Evolutionary conservation across 2,888 invertebrate genomes (phyloP).

Genomic region (Troides aeacus): DNA sequence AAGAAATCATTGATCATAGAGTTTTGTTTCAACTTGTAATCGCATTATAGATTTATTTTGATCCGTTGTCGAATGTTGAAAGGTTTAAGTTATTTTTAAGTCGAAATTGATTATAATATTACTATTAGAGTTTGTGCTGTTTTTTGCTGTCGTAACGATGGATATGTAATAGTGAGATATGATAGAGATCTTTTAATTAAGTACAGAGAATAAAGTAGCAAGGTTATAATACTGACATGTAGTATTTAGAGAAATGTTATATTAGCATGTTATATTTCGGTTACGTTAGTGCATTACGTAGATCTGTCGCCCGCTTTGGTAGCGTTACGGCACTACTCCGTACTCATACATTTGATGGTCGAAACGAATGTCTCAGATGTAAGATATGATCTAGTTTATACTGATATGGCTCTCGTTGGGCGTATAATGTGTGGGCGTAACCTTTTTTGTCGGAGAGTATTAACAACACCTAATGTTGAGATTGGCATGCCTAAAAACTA

Average conservation of each 20-base stretch:
- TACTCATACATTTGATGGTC: conserved; percentile 37
- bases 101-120: too few species aligned
- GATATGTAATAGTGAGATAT: too few species aligned
- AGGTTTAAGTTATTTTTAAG: too few species aligned
- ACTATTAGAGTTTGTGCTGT: too few species aligned
- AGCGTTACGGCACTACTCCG: conserved; percentile 36
- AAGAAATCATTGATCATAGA: too few species aligned
- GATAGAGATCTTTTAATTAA: too few species aligned
- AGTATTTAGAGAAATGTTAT: not conserved
- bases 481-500: not conserved
- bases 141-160: too few species aligned
- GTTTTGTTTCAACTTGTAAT: too few species aligned
- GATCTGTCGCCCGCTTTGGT: conserved; percentile 37
- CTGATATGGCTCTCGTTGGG: conserved; percentile 27
- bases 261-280: conserved; percentile 18
- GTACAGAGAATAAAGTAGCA: too few species aligned
- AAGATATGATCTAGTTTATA: conserved; percentile 38
- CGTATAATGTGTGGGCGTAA: conserved; percentile 18
- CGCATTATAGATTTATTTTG: too few species aligned
- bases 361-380: conserved; percentile 39
- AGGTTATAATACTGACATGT: not conserved
- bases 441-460: conserved; percentile 37
- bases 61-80: too few species aligned
- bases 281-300: conserved; percentile 50
- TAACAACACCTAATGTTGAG: conserved; percentile 9